A percentile compares a stretch with the other conserved stretches of the same genome.
Evolutionary conservation across 2,888 invertebrate genomes (phyloP).

Genomic region (Lepidochitona cinerea): DNA sequence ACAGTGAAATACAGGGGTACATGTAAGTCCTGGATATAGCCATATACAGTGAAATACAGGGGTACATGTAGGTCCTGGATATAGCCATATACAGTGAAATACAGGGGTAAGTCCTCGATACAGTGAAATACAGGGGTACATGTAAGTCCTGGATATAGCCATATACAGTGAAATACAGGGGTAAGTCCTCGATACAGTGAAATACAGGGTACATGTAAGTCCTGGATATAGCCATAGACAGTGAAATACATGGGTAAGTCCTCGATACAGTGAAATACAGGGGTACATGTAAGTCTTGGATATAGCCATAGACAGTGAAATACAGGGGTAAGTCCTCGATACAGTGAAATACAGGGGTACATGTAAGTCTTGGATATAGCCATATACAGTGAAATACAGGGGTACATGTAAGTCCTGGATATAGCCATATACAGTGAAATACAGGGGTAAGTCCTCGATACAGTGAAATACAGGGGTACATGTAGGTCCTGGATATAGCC

Average conservation of each 20-base stretch:
- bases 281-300: conserved; percentile 81
- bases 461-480: too few relatives aligned
- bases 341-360: too few relatives aligned
- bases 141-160: background rate
- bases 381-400: background rate
- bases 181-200: background rate
- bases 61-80: too few relatives aligned
- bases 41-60: background rate
- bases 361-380: background rate
- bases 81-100: background rate
- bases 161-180: background rate
- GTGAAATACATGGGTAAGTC: background rate
- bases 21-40: background rate
- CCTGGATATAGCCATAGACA: background rate
- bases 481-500: background rate
- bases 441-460: conserved; percentile 81
- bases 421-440: conserved; percentile 97
- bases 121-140: background rate
- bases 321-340: conserved; percentile 86
- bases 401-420: conserved; percentile 86
- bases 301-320: conserved; percentile 96
- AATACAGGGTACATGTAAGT: background rate
- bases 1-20: too few relatives aligned
- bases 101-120: background rate
- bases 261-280: background rate